phyloP scores from a whole-genome alignment of 2,888 invertebrate genomes.

The Lasioglossum villosulum region DNA sequence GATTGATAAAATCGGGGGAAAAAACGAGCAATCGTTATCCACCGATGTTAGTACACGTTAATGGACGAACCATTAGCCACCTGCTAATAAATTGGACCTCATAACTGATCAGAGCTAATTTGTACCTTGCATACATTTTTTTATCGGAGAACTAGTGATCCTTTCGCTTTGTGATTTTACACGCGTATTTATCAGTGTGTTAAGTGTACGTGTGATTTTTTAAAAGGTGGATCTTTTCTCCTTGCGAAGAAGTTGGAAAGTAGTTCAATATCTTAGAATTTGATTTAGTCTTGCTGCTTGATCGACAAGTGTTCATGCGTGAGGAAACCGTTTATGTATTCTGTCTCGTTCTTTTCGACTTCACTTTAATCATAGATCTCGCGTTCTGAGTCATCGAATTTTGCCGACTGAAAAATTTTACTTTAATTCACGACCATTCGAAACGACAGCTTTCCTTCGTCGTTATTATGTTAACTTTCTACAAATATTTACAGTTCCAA shows the following conservation, averaged over 20 bases:
- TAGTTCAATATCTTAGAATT: neutral
- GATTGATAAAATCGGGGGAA: neutral
- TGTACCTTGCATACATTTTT: neutral
- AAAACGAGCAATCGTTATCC: neutral
- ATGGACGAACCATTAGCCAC: neutral
- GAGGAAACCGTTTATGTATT: neutral
- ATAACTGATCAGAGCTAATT: neutral
- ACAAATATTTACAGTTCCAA: neutral
- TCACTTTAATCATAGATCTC: neutral
- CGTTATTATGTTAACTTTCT: neutral
- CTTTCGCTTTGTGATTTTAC: neutral
- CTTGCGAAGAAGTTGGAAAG: neutral
- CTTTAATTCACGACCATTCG: neutral
- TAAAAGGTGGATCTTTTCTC: neutral
- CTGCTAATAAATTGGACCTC: neutral
- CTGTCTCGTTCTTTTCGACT: neutral
- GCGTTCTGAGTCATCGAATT: neutral
- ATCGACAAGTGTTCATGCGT: neutral
- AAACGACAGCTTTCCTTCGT: neutral
- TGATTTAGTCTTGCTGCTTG: neutral
- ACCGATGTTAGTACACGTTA: neutral
- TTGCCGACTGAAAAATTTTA: neutral
- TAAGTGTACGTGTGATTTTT: neutral
- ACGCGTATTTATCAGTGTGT: neutral
- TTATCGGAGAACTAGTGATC: fast-evolving